Evolutionary conservation across 2,797 vertebrate species (phyloP), one percentile per base, ranked within the genome.

Genomic region (Siniperca scherzeri): DNA sequence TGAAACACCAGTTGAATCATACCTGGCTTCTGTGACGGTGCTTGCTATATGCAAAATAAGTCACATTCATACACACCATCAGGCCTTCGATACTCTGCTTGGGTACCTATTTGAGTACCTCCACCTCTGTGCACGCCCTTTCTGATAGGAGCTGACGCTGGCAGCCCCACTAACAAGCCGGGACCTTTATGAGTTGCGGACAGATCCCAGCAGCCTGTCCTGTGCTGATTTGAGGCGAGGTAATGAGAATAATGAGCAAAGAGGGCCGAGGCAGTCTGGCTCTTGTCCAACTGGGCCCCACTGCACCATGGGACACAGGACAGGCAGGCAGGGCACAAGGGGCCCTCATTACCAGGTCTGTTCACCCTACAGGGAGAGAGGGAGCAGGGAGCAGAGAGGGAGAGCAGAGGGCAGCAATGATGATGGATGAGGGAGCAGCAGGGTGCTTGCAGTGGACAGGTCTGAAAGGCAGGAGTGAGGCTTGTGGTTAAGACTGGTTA

Each of bases 171-270:
- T 95, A 96, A 95, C 68, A 85, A 96, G 94, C 87, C 36, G 65
- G 80, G 93, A 95, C 91, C 91, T 93, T 94, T 94, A 94, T 91
- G 91, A 95, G 95, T 92, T 94, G 95, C 82, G 94, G 95, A 96
- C 95, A 96, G 95, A 95, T 95, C 95, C 91, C 95, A 96, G 94
- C 91, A 79, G 94, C 94, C 88, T 95, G 95, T 95, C 94, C 91
- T 74, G 73, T 42, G 13, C 89, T 96, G 96, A 96, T 96, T 95
- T 95, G 95, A 95, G 89, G 87, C 75, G 72, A 92, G 80, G 89
- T 96, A 96, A 96, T 96, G 95, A 96, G 93, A 96, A 95, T 96
- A 96, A 97, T 96, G 95, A 96, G 93, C 91, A 89, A 89, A 80
- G 83, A 90, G 89, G 87, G 85, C 85, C 13, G 71, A 87, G 82